Conservation (phyloP, 2,113 vertebrate species). For the Sphaerodactylus townsendi region DNA sequence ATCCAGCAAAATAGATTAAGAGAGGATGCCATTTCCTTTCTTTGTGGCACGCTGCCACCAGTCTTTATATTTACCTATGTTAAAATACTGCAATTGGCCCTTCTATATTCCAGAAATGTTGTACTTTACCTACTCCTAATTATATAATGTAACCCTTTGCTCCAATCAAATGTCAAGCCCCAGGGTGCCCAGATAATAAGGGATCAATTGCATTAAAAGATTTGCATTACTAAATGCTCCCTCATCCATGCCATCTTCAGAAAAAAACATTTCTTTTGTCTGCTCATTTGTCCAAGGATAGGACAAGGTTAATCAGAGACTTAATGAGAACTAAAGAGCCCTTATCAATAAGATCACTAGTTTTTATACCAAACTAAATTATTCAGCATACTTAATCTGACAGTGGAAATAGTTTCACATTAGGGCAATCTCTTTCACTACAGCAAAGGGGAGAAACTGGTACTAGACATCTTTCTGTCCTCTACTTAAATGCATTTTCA, state of each 20-base stretch:
- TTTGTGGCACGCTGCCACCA: neutral
- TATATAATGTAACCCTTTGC: neutral
- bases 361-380: neutral
- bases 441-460: neutral
- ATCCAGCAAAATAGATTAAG: neutral
- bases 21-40: neutral
- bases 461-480: neutral
- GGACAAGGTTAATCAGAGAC: slow-evolving; percentile 34
- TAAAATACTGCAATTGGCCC: neutral
- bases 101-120: neutral
- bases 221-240: slow-evolving; percentile 36
- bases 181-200: neutral
- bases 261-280: slow-evolving; percentile 25
- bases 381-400: neutral
- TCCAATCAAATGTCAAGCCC: neutral
- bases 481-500: neutral
- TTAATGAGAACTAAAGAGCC: neutral
- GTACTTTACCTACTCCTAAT: neutral
- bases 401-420: neutral
- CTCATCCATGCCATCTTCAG: slow-evolving; percentile 12
- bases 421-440: neutral
- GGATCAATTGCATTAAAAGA: neutral
- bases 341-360: neutral
- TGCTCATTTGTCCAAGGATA: slow-evolving; percentile 21
- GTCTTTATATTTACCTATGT: neutral